These are phyloP conservation scores for Chelidonichthys spinosus DNA, from an alignment of 2,797 vertebrate species.

Conservation along the genomic window DNA sequence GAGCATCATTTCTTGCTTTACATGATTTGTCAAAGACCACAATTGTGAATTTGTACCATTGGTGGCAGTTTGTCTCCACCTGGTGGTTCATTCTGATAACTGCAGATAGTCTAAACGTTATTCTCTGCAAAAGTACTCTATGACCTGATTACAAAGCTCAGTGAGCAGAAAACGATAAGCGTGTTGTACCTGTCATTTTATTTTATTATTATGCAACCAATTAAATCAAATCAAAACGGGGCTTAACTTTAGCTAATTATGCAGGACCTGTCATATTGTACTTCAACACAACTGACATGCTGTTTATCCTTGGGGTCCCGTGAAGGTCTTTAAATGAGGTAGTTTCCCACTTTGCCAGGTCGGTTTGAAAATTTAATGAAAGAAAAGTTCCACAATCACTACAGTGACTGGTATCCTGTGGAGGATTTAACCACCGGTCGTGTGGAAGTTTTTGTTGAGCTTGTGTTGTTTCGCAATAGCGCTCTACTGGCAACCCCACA, in stretches of 20 bases:
- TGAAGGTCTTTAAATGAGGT: neutral
- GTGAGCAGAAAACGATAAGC: neutral
- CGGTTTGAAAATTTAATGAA: neutral
- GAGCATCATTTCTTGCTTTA: neutral
- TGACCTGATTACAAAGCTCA: neutral
- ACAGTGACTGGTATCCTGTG: neutral
- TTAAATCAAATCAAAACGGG: neutral
- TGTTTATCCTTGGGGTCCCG: neutral
- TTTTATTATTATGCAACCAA: neutral
- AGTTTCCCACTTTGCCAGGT: neutral
- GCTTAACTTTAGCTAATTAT: neutral
- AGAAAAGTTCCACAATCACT: neutral
- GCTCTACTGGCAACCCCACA: neutral
- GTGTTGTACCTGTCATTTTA: neutral
- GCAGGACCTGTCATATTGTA: neutral
- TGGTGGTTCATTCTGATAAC: conserved; percentile 4
- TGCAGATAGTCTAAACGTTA: neutral
- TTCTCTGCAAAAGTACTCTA: neutral
- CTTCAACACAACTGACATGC: neutral
- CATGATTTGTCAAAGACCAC: neutral
- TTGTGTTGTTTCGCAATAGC: neutral
- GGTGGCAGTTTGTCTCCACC: conserved; percentile 24
- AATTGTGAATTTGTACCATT: neutral
- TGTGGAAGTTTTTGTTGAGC: neutral
- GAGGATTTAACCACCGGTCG: neutral